Evolutionary conservation across 2,797 vertebrate species (phyloP), one percentile per base, ranked within the genome.

Genomic region (Thalassophryne amazonica): DNA sequence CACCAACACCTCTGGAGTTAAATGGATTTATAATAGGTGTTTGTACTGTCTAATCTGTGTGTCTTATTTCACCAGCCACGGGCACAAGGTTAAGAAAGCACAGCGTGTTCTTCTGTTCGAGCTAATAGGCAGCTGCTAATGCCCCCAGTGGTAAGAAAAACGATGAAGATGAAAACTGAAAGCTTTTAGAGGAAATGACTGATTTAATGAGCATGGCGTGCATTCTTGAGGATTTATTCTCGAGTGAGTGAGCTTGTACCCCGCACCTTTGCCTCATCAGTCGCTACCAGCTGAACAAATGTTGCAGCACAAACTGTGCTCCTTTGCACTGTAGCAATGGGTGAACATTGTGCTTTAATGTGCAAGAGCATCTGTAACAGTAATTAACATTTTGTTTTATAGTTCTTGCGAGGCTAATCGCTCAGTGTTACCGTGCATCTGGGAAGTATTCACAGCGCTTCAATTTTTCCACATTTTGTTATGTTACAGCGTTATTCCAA

Each of bases 11-110:
- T 57, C 29, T 49, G 28, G 40, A 52, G 54, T 27, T 49, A 66
- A 82, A 82, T 80, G 69, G 55, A 31, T 81, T 81, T 77, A 60
- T 80, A 78, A 78, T 80, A 63, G 57, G 38, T 79, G 68, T 76
- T 78, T 84, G 53, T 56, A 24, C 40, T 22, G 50, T 46, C 56
- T 68, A 62, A 71, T 76, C 56, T 49, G 30, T 57, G 53, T 19
- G 37, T 55, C 51, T 60, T 40, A 31, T 71, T 69, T 61, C 6
- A 65, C 32, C 38, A 61, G 41, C 55, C 40, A 25, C 30, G 34
- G 53, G 39, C 42, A 45, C 48, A 50, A 45, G 62, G 55, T 76
- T 54, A 69, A 73, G 55, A 50, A 70, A 79, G 71, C 40, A 41
- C 42, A 51, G 40, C 45, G 52, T 38, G 41, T 24, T 46, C 29